phyloP scores from a whole-genome alignment of 2,888 invertebrate species.

The Graphium colonna region DNA sequence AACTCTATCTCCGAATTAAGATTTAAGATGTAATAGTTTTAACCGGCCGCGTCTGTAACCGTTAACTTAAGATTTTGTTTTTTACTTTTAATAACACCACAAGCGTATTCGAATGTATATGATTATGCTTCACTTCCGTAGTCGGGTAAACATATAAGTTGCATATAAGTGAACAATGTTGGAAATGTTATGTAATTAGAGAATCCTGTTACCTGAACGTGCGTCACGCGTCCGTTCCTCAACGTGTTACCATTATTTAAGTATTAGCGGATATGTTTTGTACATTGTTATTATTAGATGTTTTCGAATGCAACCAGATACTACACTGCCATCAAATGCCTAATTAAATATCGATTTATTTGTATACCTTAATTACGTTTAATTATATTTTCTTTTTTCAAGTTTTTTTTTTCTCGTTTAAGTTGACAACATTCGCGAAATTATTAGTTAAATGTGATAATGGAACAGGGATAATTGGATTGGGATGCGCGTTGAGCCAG shows the following conservation, averaged over 20 bases:
- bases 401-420: constrained; percentile 28
- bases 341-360: constrained; percentile 68
- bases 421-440: constrained; percentile 64
- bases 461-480: constrained; percentile 58
- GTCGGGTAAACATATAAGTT: constrained; percentile 27
- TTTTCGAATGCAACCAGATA: constrained; percentile 72
- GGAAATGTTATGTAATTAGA: constrained; percentile 34
- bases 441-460: constrained; percentile 76
- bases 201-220: constrained; percentile 73
- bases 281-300: constrained; percentile 63
- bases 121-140: constrained; percentile 13
- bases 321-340: constrained; percentile 79
- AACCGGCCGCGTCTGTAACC: not conserved
- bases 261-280: constrained; percentile 67
- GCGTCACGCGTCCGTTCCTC: constrained; percentile 74
- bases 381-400: constrained; percentile 12
- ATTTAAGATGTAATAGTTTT: constrained; percentile 6
- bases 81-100: constrained; percentile 2
- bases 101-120: constrained; percentile 8
- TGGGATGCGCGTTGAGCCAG: constrained; percentile 23
- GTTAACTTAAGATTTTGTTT: constrained; percentile 11
- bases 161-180: constrained; percentile 27
- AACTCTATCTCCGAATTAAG: constrained; percentile 15
- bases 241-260: constrained; percentile 78
- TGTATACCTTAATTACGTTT: constrained; percentile 49